Conservation (phyloP, 2,113 vertebrate species). For the Podarcis raffonei region DNA sequence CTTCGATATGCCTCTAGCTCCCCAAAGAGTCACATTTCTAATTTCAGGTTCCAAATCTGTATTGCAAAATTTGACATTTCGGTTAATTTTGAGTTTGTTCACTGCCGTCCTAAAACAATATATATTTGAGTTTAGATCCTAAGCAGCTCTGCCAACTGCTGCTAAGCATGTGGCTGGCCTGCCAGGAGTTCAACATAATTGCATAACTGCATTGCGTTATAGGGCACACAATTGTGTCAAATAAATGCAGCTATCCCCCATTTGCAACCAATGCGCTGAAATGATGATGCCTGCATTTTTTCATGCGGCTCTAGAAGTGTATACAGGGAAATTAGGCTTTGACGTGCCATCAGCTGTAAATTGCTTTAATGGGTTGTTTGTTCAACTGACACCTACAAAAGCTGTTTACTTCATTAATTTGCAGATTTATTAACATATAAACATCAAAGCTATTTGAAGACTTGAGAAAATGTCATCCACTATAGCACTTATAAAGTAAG, state of each 20-base stretch:
- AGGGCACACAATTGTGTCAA: background rate
- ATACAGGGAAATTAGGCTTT: slow-evolving; percentile 60
- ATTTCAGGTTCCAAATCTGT: too few species aligned
- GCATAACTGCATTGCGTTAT: background rate
- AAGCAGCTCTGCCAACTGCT: background rate
- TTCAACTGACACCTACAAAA: slow-evolving; percentile 65
- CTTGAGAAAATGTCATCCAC: slow-evolving; percentile 55
- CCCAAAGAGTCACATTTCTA: too few species aligned
- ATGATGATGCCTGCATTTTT: slow-evolving; percentile 25
- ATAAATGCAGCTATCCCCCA: background rate
- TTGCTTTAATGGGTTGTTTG: slow-evolving; percentile 70
- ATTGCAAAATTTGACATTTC: background rate
- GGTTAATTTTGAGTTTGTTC: background rate
- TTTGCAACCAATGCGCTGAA: background rate
- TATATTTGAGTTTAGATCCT: background rate
- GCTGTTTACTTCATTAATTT: slow-evolving; percentile 70
- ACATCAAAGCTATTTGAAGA: slow-evolving; percentile 65
- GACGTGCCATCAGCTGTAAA: slow-evolving; percentile 61
- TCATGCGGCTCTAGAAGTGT: slow-evolving; percentile 38
- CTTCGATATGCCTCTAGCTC: too few species aligned
- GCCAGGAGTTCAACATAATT: background rate
- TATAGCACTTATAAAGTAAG: slow-evolving; percentile 56
- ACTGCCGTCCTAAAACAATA: background rate
- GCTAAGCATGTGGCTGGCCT: background rate
- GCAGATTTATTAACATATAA: slow-evolving; percentile 64